Base-by-base conservation (phyloP, 2,888 invertebrate species). In the Agonopterix arenella region DNA sequence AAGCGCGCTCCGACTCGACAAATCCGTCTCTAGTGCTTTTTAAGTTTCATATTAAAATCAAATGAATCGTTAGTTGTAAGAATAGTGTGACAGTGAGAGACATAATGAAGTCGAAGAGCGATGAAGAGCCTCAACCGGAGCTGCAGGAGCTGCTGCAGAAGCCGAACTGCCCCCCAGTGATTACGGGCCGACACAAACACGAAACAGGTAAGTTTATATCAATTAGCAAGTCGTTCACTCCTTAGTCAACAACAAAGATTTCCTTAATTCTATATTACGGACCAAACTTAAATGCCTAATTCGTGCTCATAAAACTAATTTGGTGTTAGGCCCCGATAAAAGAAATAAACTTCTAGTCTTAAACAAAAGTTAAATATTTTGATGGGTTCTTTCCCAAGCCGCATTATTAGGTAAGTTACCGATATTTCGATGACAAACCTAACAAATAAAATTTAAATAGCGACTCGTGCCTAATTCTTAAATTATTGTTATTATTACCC, bases 81-180 rank as follows among this genome's bases (percentile, higher is more conserved):
- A 62, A 54, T 49, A 54, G 49, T 55, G 72, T 76, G 69, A 58
- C 51, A 66, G 76, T 76, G 74, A 67, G 54, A 66, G 53, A 66
- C 60, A 50, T 50, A 38, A 86, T 86, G 86, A 84, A 80, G 61
- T 57, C 78, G 36, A 78, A 64, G 53, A 70, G 58, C 52, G 76
- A 72, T 13, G 71, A 73, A 37, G 69, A 63, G 50, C 62, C 69
- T 45, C 79, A 73, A 63, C 76, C 84, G 36, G 88, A 89, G 72
- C 70, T 88, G 58, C 78, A 89, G 65, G 88, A 84, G 59, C 62
- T 89, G 54, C 72, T 89, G 51, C 82, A 82, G 61, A 85, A 83
- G 58, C 79, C 82, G 16, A 65, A 62, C 61, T 69, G 70, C 59
- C 63, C 72, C 47, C 69, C 73, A 49, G 68, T 77, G 44, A 52